Evolutionary conservation across 2,888 invertebrate species (phyloP), one percentile per base, ranked within the genome.

Genomic region (Cephus pulcher): DNA sequence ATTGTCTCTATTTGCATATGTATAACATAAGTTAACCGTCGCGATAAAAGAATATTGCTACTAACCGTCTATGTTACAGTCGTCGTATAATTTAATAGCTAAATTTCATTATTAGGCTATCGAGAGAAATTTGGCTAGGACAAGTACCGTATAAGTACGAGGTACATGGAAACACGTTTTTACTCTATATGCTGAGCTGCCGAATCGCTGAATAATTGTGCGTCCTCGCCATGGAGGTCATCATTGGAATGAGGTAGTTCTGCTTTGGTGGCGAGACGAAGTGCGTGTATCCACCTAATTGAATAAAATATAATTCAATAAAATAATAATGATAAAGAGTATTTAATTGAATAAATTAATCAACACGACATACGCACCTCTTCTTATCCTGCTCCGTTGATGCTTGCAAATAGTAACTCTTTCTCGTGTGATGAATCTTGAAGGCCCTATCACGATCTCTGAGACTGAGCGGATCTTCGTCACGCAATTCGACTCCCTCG

Each of bases 351-450:
- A 37, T 40, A 23, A 35, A 4, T 56, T 3, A 32, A 71, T 71
- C 6, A 30, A 32, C 3, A 4, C 12, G 23, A 32, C 33, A 77
- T 33, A 84, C 89, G 83, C 86, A 93, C 93, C 90, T 92, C 69
- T 91, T 89, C 79, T 91, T 89, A 70, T 93, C 92, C 75, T 91
- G 88, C 71, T 92, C 90, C 75, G 92, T 91, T n/a, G 91, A 91
- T 34, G 93, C 92, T 84, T 93, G 93, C 78, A 93, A 92, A 85
- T 92, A 92, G 82, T 93, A 93, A 77, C 89, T 91, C 84, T 92
- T 93, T 84, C 91, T 91, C 74, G 92, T 90, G 84, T 93, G 93
- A 83, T 91, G 91, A 82, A 93, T 91, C 82, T 93, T 92, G 75
- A 93, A 92, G 32, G 92, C 89, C 79, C 91, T 88, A n/a, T 91